phyloP scores from a whole-genome alignment of 1,140 invertebrate species.

The Hormaphis cornu region DNA sequence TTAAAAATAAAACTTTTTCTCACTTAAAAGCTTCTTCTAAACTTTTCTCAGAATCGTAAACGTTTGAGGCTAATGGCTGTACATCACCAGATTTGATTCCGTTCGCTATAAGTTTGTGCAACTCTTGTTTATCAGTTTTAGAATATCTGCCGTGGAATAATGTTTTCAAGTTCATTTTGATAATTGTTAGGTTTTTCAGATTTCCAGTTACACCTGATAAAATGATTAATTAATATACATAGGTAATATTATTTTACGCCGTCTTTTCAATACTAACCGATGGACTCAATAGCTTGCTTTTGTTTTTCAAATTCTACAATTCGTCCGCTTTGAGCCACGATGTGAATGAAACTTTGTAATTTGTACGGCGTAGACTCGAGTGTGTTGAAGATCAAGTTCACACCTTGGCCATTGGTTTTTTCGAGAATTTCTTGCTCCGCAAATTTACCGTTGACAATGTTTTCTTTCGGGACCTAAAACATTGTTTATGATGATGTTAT shows the following conservation, averaged over 20 bases:
- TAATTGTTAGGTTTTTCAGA: slow-evolving; percentile 3
- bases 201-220: slow-evolving; percentile 17
- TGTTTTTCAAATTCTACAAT: slow-evolving; percentile 31
- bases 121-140: background rate
- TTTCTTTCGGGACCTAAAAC: background rate
- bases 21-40: slow-evolving; percentile 30
- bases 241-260: background rate
- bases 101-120: background rate
- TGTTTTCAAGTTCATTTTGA: slow-evolving; percentile 24
- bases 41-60: background rate
- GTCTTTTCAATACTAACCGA: background rate
- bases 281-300: background rate
- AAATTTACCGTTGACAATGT: background rate
- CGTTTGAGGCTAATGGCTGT: background rate
- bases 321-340: slow-evolving; percentile 22
- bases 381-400: slow-evolving; percentile 27
- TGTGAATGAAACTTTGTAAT: slow-evolving; percentile 16
- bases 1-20: background rate
- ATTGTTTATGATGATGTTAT: background rate
- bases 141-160: slow-evolving; percentile 10
- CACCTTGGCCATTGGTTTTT: slow-evolving; percentile 21
- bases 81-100: slow-evolving; percentile 27
- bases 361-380: background rate
- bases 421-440: slow-evolving; percentile 12
- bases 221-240: background rate